Conservation (phyloP, 2,113 vertebrate genomes). For the Tauraco erythrolophus region DNA sequence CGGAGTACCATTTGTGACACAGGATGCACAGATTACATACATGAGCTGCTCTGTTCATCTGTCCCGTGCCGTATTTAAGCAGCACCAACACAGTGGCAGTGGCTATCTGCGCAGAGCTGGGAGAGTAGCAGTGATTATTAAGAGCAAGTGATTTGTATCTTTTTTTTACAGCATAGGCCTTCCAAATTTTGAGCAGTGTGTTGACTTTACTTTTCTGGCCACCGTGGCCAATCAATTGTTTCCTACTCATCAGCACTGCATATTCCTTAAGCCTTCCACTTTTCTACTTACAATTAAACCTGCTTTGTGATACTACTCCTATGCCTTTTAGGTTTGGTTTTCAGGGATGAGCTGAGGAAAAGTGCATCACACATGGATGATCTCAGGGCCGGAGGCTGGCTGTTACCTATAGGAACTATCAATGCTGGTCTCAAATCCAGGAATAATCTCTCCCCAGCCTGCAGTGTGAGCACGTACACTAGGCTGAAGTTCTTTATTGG, state of each 20-base stretch:
- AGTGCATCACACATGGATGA: background rate
- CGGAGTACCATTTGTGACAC: background rate
- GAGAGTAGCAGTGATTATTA: background rate
- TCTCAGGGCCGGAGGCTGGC: background rate
- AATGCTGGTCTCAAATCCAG: background rate
- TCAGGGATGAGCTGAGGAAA: background rate
- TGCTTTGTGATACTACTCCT: background rate
- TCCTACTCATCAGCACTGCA: background rate
- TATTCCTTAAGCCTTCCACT: background rate
- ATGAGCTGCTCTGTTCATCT: background rate
- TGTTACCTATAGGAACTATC: background rate
- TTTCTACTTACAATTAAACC: background rate
- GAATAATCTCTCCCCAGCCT: background rate
- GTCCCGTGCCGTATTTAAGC: background rate
- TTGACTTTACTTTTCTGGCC: background rate
- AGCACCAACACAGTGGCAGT: background rate
- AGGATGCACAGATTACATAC: background rate
- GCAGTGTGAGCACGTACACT: background rate
- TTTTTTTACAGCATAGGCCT: background rate
- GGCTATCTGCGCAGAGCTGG: background rate
- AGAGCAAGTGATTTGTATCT: background rate
- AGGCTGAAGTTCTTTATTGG: background rate
- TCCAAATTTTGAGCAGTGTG: background rate
- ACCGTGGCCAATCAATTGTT: background rate
- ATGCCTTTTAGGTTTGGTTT: background rate